These are phyloP conservation scores for Drosophila hamatofila DNA, from an alignment of 2,888 invertebrate species.

Conservation along the genomic window DNA sequence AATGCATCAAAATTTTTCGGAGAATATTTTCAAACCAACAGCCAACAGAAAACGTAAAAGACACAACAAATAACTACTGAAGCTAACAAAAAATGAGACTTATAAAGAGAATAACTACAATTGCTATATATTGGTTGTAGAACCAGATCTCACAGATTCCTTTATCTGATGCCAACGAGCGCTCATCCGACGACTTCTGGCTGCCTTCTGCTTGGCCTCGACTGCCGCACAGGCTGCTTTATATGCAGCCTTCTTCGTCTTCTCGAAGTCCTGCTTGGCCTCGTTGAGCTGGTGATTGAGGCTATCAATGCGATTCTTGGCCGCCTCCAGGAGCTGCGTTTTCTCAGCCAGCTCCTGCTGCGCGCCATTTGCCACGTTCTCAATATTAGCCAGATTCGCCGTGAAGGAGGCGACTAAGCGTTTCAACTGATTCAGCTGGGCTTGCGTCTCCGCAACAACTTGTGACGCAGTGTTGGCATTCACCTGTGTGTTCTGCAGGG, in stretches of 20 bases:
- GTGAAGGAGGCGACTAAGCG: conserved; percentile 86
- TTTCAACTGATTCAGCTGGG: conserved; percentile 86
- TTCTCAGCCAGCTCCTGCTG: conserved; percentile 89
- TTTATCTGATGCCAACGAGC: conserved; percentile 1
- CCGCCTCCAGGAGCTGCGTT: conserved; percentile 89
- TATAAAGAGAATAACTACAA: not conserved
- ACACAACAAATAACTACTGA: not conserved
- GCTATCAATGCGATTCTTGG: conserved; percentile 88
- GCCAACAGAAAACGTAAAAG: not conserved
- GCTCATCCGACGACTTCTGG: conserved; percentile 37
- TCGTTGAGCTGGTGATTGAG: conserved; percentile 88
- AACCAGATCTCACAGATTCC: not conserved
- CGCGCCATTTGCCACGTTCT: conserved; percentile 88
- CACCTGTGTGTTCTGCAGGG: conserved; percentile 88
- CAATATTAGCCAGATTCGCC: conserved; percentile 87
- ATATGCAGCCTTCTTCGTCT: conserved; percentile 89
- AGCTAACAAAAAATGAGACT: not conserved
- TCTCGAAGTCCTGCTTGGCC: conserved; percentile 88
- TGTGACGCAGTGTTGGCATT: conserved; percentile 88
- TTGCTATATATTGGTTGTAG: not conserved
- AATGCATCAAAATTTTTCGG: not conserved
- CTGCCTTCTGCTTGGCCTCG: conserved; percentile 88
- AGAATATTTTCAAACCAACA: not conserved
- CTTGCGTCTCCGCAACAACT: conserved; percentile 88
- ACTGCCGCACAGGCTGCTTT: conserved; percentile 89